Evolutionary conservation across 2,888 invertebrate genomes (phyloP).

Genomic region (Hydriomena furcata): DNA sequence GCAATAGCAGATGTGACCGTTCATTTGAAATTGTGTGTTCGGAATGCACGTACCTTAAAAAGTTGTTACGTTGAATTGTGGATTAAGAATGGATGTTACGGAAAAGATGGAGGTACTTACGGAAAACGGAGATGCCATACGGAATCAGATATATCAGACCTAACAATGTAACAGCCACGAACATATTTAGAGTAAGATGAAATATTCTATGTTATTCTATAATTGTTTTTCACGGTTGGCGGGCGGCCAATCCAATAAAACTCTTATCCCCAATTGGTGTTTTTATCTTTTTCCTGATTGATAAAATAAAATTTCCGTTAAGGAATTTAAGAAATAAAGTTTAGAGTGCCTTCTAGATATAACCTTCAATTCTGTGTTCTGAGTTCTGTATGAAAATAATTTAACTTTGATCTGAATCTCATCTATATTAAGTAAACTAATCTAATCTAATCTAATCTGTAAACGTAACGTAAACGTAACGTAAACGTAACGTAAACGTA

Average conservation of each 20-base stretch:
- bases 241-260: slow-evolving; percentile 38
- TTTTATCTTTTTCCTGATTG: slow-evolving; percentile 15
- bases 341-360: not conserved
- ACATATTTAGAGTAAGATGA: slow-evolving; percentile 52
- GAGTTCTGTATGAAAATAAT: not conserved
- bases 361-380: too few relatives aligned
- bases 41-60: slow-evolving; percentile 65
- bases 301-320: slow-evolving; percentile 5
- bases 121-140: slow-evolving; percentile 37
- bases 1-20: slow-evolving; percentile 62
- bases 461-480: too few relatives aligned
- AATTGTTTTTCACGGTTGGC: slow-evolving; percentile 47
- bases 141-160: slow-evolving; percentile 49
- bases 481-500: too few relatives aligned
- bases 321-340: slow-evolving; percentile 6
- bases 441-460: too few relatives aligned
- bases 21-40: slow-evolving; percentile 58
- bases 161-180: slow-evolving; percentile 52
- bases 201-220: slow-evolving; percentile 37
- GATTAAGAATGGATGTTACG: not conserved
- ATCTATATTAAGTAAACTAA: too few relatives aligned
- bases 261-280: slow-evolving; percentile 34
- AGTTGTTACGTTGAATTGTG: slow-evolving; percentile 14
- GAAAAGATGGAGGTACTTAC: slow-evolving; percentile 51
- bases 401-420: too few relatives aligned